Percentiles rank a stretch among this genome's conserved stretches.
phyloP scores from a whole-genome alignment of 2,797 vertebrate genomes.

The Eospalax fontanierii region DNA sequence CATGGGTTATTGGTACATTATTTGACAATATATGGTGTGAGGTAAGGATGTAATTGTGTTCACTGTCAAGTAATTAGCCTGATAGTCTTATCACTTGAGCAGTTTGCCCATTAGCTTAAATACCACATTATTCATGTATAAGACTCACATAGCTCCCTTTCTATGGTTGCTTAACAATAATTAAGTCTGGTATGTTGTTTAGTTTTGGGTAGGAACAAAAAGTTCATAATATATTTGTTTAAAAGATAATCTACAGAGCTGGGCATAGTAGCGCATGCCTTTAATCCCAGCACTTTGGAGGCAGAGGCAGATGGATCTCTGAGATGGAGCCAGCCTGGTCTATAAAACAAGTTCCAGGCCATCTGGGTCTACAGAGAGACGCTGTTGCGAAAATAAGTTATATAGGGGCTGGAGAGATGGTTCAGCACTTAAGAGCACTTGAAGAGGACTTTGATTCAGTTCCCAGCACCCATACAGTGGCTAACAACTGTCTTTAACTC shows the following conservation, averaged over 20 bases:
- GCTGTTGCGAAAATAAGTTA: too few species aligned
- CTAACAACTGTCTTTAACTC: too few species aligned
- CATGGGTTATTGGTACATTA: neutral
- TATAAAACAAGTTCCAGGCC: too few species aligned
- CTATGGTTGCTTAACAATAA: neutral
- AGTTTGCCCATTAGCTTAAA: neutral
- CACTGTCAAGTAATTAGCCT: neutral
- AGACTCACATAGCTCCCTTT: neutral
- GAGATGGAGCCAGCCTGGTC: too few species aligned
- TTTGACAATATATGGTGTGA: neutral
- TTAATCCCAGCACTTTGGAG: too few species aligned
- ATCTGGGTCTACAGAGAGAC: too few species aligned
- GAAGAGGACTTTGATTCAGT: too few species aligned
- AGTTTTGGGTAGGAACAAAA: constrained; percentile 23
- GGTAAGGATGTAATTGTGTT: constrained; percentile 47
- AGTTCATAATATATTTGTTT: constrained; percentile 29
- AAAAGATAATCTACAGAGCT: neutral
- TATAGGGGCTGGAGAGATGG: too few species aligned
- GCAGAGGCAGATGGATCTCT: too few species aligned
- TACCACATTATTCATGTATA: neutral
- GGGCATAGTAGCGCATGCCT: too few species aligned
- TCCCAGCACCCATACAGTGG: too few species aligned
- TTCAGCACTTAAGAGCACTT: too few species aligned
- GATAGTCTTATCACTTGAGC: neutral
- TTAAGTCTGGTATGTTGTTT: constrained; percentile 1